Conservation (phyloP, 2,888 invertebrate genomes). For the Lepidochrysops patricia region DNA sequence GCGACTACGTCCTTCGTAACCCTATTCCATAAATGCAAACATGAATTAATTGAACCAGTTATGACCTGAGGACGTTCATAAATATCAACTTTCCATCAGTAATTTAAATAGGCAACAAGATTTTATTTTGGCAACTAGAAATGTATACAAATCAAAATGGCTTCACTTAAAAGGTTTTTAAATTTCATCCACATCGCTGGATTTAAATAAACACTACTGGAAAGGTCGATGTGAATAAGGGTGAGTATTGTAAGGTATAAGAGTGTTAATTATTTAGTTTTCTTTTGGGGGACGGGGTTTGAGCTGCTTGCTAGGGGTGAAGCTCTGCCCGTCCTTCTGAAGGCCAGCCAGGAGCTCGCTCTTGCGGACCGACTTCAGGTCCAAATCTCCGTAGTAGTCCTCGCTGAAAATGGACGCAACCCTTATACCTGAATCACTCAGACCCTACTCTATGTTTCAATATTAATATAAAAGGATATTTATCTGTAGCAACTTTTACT, state of each 20-base stretch:
- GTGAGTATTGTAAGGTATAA: constrained; percentile 65
- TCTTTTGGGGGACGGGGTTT: constrained; percentile 75
- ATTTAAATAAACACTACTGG: constrained; percentile 24
- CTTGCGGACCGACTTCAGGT: constrained; percentile 95
- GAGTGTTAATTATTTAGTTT: constrained; percentile 45
- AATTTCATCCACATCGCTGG: constrained; percentile 49
- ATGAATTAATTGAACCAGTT: constrained; percentile 30
- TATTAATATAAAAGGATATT: constrained; percentile 37
- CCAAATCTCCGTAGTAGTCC: constrained; percentile 97
- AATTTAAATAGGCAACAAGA: constrained; percentile 48
- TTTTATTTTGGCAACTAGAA: constrained; percentile 72
- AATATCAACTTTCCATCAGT: constrained; percentile 63
- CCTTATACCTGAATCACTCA: constrained; percentile 55
- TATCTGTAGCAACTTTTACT: constrained; percentile 60
- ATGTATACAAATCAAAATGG: constrained; percentile 59
- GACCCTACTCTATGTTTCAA: constrained; percentile 14
- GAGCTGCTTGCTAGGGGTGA: constrained; percentile 59
- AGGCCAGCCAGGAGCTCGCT: constrained; percentile 91
- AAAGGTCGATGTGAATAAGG: constrained; percentile 46
- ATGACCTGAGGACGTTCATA: constrained; percentile 40
- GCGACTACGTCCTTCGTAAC: constrained; percentile 32
- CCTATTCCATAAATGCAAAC: constrained; percentile 56
- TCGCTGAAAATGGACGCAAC: constrained; percentile 83
- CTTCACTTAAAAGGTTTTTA: constrained; percentile 54
- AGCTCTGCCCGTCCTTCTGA: constrained; percentile 74